Percentiles rank a stretch among this genome's conserved stretches.
These are phyloP conservation scores for Gymnogyps californianus DNA, from an alignment of 2,113 vertebrate species.

Conservation along the genomic window DNA sequence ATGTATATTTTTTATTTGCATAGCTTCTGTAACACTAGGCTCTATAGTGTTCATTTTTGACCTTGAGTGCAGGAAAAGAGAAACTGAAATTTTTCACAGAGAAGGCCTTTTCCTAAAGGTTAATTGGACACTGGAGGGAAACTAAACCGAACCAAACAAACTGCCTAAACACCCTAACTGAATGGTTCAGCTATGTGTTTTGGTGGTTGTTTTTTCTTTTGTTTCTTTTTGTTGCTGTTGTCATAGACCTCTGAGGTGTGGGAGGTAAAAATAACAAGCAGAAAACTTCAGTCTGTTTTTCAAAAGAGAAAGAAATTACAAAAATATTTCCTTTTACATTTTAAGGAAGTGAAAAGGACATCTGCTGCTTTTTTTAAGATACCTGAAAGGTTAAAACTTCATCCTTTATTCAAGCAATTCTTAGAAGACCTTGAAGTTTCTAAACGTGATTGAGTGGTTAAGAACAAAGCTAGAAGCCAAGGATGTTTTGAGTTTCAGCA, in stretches of 20 bases:
- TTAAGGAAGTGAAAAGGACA: neutral
- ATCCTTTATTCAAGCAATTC: constrained; percentile 17
- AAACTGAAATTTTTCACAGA: neutral
- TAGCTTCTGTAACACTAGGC: neutral
- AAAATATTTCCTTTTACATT: neutral
- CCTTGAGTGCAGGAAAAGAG: neutral
- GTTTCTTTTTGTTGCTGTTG: neutral
- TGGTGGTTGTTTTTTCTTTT: neutral
- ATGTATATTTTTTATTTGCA: neutral
- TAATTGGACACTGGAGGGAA: neutral
- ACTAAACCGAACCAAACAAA: neutral
- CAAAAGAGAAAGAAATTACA: neutral
- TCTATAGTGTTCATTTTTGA: neutral
- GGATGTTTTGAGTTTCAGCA: neutral
- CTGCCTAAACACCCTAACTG: neutral
- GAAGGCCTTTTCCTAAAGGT: neutral
- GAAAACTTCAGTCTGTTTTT: neutral
- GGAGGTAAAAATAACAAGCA: constrained; percentile 9
- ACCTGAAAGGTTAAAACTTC: constrained; percentile 20
- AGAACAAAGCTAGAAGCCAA: neutral
- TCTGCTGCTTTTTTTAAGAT: constrained; percentile 6
- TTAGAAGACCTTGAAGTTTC: constrained; percentile 39
- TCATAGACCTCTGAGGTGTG: neutral
- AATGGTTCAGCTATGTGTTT: neutral
- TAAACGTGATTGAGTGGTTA: neutral